Evolutionary conservation across 2,888 invertebrate species (phyloP).

Genomic region (Kuschelorhynchus macadamiae): DNA sequence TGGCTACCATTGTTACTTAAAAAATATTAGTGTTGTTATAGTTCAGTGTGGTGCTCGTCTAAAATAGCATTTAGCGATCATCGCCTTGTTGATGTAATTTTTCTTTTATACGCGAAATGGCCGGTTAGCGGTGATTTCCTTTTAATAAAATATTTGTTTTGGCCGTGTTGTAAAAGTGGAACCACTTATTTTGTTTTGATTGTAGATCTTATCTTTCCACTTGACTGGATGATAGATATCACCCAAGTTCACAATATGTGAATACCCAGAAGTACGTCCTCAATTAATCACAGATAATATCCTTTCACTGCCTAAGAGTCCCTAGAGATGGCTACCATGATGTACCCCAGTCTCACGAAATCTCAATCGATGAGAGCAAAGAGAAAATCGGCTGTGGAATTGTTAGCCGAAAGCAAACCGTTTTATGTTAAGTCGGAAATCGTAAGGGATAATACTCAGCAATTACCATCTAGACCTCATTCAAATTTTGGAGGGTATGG

Average conservation of each 20-base stretch:
- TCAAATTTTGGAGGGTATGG: slow-evolving; percentile 61
- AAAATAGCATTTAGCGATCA: slow-evolving; percentile 8
- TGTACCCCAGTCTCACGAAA: slow-evolving; percentile 68
- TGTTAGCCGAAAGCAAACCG: slow-evolving; percentile 92
- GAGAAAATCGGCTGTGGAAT: slow-evolving; percentile 93
- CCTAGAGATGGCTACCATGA: slow-evolving; percentile 65
- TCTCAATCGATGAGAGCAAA: slow-evolving; percentile 75
- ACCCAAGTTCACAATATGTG: slow-evolving; percentile 12
- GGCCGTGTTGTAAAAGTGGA: slow-evolving; percentile 22
- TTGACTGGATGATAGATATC: slow-evolving; percentile 15
- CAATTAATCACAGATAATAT: neutral
- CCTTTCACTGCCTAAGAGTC: slow-evolving; percentile 21
- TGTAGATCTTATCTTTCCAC: slow-evolving; percentile 23
- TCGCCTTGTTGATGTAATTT: neutral
- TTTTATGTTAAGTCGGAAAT: slow-evolving; percentile 95
- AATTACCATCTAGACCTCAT: slow-evolving; percentile 73
- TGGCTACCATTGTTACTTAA: slow-evolving; percentile 33
- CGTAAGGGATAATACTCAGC: slow-evolving; percentile 88
- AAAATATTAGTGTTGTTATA: slow-evolving; percentile 23
- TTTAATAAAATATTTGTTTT: slow-evolving; percentile 28
- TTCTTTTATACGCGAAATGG: slow-evolving; percentile 8
- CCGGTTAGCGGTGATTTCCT: slow-evolving; percentile 12
- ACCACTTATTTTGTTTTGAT: slow-evolving; percentile 32
- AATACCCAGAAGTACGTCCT: slow-evolving; percentile 8
- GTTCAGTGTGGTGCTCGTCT: neutral